Conservation (phyloP, 2,888 invertebrate species). For the Patella depressa region DNA sequence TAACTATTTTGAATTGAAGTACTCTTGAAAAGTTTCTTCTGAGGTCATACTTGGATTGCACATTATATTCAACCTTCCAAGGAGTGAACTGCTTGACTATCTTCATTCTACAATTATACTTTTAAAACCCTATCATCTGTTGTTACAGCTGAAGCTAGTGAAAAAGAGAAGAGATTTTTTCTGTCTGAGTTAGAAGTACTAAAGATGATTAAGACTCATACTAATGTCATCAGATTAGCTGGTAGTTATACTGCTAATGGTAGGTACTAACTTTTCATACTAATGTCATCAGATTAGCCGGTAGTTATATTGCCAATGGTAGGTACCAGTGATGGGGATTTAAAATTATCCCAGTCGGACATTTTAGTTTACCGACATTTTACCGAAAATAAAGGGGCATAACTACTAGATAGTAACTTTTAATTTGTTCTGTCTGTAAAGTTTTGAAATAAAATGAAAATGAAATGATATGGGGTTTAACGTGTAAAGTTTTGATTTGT, state of each 20-base stretch:
- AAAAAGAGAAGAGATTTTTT: slow-evolving; percentile 60
- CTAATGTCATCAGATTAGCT: slow-evolving; percentile 58
- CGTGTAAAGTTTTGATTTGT: too few relatives aligned
- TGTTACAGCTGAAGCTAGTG: slow-evolving; percentile 55
- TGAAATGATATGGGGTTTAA: too few relatives aligned
- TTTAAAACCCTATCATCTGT: neutral
- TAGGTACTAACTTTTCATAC: slow-evolving; percentile 54
- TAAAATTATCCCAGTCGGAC: too few relatives aligned
- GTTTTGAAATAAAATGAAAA: too few relatives aligned
- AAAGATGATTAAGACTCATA: slow-evolving; percentile 60
- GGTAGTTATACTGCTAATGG: slow-evolving; percentile 64
- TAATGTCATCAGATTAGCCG: slow-evolving; percentile 58
- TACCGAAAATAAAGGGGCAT: too few relatives aligned
- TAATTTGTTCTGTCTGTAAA: too few relatives aligned
- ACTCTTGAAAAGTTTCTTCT: neutral
- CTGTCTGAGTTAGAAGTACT: slow-evolving; percentile 60
- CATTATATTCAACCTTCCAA: neutral
- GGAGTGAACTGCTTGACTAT: neutral
- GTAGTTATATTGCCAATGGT: slow-evolving; percentile 62
- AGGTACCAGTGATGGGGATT: slow-evolving; percentile 14
- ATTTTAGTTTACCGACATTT: too few relatives aligned
- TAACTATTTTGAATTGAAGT: too few relatives aligned
- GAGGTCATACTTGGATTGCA: neutral
- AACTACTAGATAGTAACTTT: too few relatives aligned
- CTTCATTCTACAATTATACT: slow-evolving; percentile 12